These are phyloP conservation scores for Argentina silus DNA, from an alignment of 2,797 vertebrate species.

Conservation along the genomic window DNA sequence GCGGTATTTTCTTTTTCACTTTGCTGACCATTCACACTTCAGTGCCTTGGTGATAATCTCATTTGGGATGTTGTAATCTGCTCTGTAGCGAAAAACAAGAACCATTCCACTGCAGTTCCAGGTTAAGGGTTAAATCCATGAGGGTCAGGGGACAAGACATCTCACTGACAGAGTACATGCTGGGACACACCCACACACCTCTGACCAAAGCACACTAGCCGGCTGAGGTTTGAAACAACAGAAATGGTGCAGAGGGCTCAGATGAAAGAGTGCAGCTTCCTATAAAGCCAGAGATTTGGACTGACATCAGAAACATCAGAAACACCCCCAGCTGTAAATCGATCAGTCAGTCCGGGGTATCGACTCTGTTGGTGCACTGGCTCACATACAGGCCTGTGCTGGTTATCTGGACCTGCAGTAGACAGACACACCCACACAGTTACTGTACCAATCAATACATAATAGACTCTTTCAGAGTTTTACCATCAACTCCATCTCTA, in stretches of 20 bases:
- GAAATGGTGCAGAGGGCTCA: conserved; percentile 3
- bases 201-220: neutral
- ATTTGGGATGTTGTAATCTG: neutral
- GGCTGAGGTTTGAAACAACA: neutral
- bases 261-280: conserved; percentile 11
- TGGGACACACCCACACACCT: neutral
- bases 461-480: neutral
- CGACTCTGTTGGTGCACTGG: neutral
- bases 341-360: neutral
- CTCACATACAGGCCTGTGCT: neutral
- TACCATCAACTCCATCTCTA: neutral
- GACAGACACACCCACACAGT: neutral
- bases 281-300: conserved; percentile 9
- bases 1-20: no score
- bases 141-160: neutral
- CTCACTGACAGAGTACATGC: neutral
- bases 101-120: neutral
- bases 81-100: neutral
- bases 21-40: no score
- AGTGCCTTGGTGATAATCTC: neutral
- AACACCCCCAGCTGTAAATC: neutral
- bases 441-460: neutral
- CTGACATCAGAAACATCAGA: conserved; percentile 8
- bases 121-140: neutral
- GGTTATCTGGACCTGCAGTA: neutral